Percentiles rank a stretch among this genome's conserved stretches.
Evolutionary conservation across 1,140 invertebrate species (phyloP).

Genomic region (Hormaphis cornu): DNA sequence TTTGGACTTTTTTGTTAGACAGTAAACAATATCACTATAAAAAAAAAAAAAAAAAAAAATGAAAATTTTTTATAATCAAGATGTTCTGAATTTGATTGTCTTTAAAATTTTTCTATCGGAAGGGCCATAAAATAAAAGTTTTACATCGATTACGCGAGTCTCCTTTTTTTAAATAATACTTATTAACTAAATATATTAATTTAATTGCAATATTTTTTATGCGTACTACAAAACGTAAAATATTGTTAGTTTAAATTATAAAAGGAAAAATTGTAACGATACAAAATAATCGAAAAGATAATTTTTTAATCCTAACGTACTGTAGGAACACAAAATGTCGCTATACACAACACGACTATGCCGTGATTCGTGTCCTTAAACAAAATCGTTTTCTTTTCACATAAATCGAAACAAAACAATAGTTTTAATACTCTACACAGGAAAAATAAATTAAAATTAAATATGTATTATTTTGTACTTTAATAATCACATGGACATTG

Average conservation of each 20-base stretch:
- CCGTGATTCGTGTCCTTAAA: neutral
- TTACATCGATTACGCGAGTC: neutral
- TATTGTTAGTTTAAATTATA: neutral
- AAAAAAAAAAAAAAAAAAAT: neutral
- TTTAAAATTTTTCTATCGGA: slow-evolving; percentile 17
- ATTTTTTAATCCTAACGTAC: slow-evolving; percentile 9
- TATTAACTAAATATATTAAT: neutral
- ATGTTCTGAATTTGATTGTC: slow-evolving; percentile 19
- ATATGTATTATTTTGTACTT: slow-evolving; percentile 27
- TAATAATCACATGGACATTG: slow-evolving; percentile 28
- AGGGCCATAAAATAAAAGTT: neutral
- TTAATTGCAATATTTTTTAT: neutral
- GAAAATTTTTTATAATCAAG: slow-evolving; percentile 6
- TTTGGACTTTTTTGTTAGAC: neutral
- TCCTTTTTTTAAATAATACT: slow-evolving; percentile 5
- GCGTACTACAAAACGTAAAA: neutral
- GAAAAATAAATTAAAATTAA: slow-evolving; percentile 14
- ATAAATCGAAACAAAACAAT: neutral
- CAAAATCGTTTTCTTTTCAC: neutral
- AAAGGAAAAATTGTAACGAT: neutral
- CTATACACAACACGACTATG: neutral
- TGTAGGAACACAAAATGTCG: slow-evolving; percentile 24
- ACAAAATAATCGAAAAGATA: neutral
- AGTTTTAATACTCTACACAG: slow-evolving; percentile 21
- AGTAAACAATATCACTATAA: neutral